Percentiles rank a stretch among this genome's conserved stretches.
Evolutionary conservation across 2,113 vertebrate genomes (phyloP).

Genomic region (Ia io): DNA sequence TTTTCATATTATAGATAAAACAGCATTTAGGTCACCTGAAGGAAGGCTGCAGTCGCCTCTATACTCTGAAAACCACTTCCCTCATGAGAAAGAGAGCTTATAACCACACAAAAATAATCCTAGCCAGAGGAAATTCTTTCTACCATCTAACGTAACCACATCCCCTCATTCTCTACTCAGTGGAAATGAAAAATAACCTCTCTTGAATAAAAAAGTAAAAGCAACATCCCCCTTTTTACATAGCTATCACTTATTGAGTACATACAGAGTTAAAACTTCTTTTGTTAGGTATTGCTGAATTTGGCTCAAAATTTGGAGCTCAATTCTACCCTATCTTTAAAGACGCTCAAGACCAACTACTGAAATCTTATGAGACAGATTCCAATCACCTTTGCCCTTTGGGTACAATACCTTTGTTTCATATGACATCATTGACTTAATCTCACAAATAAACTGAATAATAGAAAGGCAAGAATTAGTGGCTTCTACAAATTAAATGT

Average conservation of each 20-base stretch:
- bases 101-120: constrained; percentile 23
- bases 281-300: constrained; percentile 14
- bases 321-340: not conserved
- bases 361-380: not conserved
- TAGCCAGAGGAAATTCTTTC: not conserved
- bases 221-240: not conserved
- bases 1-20: not conserved
- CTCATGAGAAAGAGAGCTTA: not conserved
- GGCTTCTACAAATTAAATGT: not conserved
- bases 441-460: not conserved
- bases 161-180: constrained; percentile 16
- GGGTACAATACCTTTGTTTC: not conserved
- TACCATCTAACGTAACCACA: constrained; percentile 44
- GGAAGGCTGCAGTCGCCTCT: not conserved
- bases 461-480: not conserved
- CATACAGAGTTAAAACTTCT: not conserved
- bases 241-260: not conserved
- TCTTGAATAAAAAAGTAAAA: not conserved
- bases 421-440: not conserved
- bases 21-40: not conserved
- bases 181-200: constrained; percentile 32
- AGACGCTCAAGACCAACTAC: not conserved
- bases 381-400: not conserved
- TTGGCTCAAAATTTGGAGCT: not conserved
- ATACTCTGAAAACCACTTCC: constrained; percentile 20